Conservation (phyloP, 2,113 vertebrate species). For the Empidonax traillii region DNA sequence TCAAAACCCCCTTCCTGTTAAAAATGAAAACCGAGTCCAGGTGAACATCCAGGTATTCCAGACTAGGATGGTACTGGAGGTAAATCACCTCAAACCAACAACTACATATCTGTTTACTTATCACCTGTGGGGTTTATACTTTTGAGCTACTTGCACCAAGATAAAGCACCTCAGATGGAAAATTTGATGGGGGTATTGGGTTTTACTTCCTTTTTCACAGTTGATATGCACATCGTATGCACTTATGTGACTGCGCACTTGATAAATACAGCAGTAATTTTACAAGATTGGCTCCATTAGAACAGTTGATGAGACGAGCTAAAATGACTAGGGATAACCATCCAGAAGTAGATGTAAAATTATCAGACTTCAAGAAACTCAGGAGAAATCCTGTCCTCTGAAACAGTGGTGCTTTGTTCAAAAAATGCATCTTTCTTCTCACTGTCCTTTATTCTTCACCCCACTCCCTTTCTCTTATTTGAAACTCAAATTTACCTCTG, state of each 20-base stretch:
- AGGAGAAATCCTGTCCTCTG: neutral
- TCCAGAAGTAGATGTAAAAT: neutral
- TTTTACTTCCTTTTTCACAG: neutral
- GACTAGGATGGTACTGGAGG: neutral
- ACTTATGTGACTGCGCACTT: neutral
- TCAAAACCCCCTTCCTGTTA: neutral
- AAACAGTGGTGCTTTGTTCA: neutral
- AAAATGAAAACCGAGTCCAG: neutral
- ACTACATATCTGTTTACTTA: neutral
- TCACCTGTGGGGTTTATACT: neutral
- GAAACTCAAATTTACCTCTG: constrained; percentile 15
- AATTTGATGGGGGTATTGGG: neutral
- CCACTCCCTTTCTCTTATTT: neutral
- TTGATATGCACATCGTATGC: neutral
- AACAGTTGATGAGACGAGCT: neutral
- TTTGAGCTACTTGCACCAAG: neutral
- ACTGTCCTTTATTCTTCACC: neutral
- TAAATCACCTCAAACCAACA: neutral
- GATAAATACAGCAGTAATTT: neutral
- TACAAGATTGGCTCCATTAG: neutral
- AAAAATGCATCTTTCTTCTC: neutral
- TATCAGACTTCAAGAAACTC: neutral
- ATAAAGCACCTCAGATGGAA: neutral
- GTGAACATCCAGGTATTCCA: neutral
- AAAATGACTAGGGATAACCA: neutral